Base-by-base conservation (phyloP, 2,113 vertebrate species). In the Seriola rivoliana region DNA sequence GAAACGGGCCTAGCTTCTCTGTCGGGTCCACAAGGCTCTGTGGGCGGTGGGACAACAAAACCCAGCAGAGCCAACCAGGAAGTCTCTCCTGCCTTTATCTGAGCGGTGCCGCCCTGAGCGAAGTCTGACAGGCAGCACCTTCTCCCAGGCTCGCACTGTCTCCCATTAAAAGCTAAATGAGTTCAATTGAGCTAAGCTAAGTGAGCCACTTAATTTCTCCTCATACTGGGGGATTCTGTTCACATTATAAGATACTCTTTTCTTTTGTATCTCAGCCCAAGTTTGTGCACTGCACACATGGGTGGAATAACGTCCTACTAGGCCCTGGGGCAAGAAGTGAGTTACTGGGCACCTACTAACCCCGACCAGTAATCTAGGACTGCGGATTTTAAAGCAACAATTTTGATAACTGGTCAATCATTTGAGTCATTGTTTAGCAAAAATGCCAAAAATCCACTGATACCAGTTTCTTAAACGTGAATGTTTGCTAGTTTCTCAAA, bases 51-150 rank as follows among this genome's bases (percentile, higher is more conserved):
- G 42, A 68, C 42, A 84, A 75, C 71, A 72, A 66, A 68, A 25
- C 75, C 64, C 64, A 38, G 65, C 42, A 58, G 54, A 71, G 62
- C 69, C 64, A 86, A 92, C 88, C 88, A 91, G 93, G 93, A 94
- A 94, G 92, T 93, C 40, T 4, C 6, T 1, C 1, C 1, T 5
- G 2, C 0, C 0, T 21, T 4, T 1, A 0, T 0, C 0, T 0
- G 0, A 25, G 29, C 1, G 0, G 0, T 3, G 12, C 1, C 10
- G 11, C 86, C 89, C 90, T 76, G 72, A 2, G 62, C 11, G 0
- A 0, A 0, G 84, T 50, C 90, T 93, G 5, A 0, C 88, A 93
- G 89, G 91, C 40, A 36, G 4, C 46, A 23, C 23, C 4, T 32
- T 44, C 48, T 11, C 55, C 7, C 59, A 29, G 17, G 21, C 19